phyloP scores from a whole-genome alignment of 2,888 invertebrate species.

The Diachrysia chrysitis region DNA sequence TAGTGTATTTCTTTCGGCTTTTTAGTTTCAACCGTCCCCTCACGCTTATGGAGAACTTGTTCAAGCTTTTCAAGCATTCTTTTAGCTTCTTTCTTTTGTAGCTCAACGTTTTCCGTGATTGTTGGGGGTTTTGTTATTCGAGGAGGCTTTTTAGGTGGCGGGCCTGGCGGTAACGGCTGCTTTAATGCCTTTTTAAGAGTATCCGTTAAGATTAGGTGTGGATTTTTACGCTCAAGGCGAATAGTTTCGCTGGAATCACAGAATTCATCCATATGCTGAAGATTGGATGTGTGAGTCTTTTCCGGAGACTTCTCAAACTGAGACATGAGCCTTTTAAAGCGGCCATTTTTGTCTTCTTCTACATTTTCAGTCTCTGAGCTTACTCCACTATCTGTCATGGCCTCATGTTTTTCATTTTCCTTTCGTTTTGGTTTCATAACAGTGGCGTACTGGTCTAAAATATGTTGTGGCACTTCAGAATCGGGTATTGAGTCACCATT shows the following conservation, averaged over 20 bases:
- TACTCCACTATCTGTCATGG: conserved; percentile 86
- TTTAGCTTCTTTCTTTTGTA: conserved; percentile 87
- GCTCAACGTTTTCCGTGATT: conserved; percentile 67
- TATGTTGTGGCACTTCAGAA: conserved; percentile 81
- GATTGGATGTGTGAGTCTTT: conserved; percentile 67
- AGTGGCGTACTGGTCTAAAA: conserved; percentile 84
- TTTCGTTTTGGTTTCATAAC: conserved; percentile 78
- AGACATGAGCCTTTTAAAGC: conserved; percentile 67
- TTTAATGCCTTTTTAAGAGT: conserved; percentile 91
- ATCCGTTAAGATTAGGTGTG: conserved; percentile 86
- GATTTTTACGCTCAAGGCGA: conserved; percentile 81
- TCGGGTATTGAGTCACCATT: conserved; percentile 75
- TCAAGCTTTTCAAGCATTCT: conserved; percentile 91
- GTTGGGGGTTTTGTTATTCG: conserved; percentile 86
- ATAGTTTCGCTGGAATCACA: conserved; percentile 83
- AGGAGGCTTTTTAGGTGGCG: conserved; percentile 94
- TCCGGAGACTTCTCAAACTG: conserved; percentile 58
- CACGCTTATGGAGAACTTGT: conserved; percentile 87
- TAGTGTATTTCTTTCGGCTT: conserved; percentile 86
- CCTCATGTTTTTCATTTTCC: conserved; percentile 76
- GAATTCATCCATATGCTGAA: conserved; percentile 75
- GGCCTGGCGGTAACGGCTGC: conserved; percentile 91
- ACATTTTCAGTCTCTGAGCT: conserved; percentile 86
- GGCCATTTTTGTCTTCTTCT: conserved; percentile 79
- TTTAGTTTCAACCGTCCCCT: conserved; percentile 69